A percentile compares a stretch with the other conserved stretches of the same genome.
Conservation (phyloP, 2,888 invertebrate genomes). For the Nephrotoma flavescens region DNA sequence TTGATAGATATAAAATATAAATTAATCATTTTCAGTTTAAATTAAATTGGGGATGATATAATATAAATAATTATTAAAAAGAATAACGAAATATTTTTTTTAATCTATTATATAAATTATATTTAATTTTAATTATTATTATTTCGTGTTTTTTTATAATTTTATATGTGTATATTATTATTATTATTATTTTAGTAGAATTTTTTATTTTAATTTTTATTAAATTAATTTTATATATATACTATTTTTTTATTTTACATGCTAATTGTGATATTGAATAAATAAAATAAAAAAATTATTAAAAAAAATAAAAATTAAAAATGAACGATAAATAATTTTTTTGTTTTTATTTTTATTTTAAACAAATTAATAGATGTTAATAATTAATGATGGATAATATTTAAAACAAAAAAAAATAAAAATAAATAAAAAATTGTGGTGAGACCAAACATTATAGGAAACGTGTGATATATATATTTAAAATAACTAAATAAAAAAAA, state of each 20-base stretch:
- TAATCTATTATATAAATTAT: not conserved
- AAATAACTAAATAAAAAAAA: not conserved
- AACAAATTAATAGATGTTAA: constrained; percentile 1
- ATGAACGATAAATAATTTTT: constrained; percentile 4
- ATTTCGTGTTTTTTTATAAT: not conserved
- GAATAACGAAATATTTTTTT: not conserved
- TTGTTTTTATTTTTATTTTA: not conserved
- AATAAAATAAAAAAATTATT: not conserved
- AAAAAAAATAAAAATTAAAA: not conserved
- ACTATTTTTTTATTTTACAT: not conserved
- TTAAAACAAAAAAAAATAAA: not conserved
- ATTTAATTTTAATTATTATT: not conserved
- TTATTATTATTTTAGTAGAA: not conserved
- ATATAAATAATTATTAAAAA: not conserved
- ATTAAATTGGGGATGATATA: not conserved
- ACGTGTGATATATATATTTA: constrained; percentile 6
- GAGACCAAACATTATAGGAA: constrained; percentile 7
- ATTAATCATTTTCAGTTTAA: not conserved
- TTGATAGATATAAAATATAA: not conserved
- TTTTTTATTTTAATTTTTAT: not conserved
- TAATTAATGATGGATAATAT: not conserved
- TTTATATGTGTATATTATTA: not conserved
- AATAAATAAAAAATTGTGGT: not conserved
- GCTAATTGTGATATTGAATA: not conserved
- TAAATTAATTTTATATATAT: not conserved